Percentiles rank a stretch among this genome's conserved stretches.
Evolutionary conservation across 2,888 invertebrate genomes (phyloP).

Genomic region (Geophilus truncorum): DNA sequence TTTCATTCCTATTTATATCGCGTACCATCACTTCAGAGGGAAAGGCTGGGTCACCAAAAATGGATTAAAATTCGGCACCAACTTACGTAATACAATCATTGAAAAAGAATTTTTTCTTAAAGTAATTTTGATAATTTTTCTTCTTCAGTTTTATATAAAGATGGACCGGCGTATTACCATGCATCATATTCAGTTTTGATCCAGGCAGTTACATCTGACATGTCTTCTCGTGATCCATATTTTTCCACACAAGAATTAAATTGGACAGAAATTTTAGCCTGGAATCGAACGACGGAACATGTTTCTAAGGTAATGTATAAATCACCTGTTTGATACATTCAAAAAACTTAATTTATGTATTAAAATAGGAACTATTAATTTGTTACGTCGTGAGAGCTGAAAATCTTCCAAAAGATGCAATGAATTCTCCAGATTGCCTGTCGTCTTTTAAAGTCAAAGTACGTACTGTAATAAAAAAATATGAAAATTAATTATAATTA

Average conservation of each 20-base stretch:
- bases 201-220: not conserved
- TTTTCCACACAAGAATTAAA: not conserved
- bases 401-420: not conserved
- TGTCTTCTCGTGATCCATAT: not conserved
- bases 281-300: slow-evolving; percentile 23
- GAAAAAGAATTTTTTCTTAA: not conserved
- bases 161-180: slow-evolving; percentile 11
- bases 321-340: not conserved
- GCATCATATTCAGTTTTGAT: not conserved
- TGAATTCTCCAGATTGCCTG: not conserved
- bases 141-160: slow-evolving; percentile 8
- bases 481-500: not conserved
- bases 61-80: slow-evolving; percentile 82
- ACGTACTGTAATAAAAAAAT: not conserved
- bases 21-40: slow-evolving; percentile 78
- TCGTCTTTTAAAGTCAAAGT: not conserved
- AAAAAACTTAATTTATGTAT: not conserved
- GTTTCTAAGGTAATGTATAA: not conserved
- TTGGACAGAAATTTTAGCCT: not conserved
- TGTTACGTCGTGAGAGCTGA: not conserved
- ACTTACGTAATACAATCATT: slow-evolving; percentile 81
- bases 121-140: not conserved
- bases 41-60: slow-evolving; percentile 87
- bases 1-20: slow-evolving; percentile 67
- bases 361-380: not conserved